Evolutionary conservation across 2,113 vertebrate species (phyloP), one percentile per base, ranked within the genome.

Genomic region (Dipodomys merriami): DNA sequence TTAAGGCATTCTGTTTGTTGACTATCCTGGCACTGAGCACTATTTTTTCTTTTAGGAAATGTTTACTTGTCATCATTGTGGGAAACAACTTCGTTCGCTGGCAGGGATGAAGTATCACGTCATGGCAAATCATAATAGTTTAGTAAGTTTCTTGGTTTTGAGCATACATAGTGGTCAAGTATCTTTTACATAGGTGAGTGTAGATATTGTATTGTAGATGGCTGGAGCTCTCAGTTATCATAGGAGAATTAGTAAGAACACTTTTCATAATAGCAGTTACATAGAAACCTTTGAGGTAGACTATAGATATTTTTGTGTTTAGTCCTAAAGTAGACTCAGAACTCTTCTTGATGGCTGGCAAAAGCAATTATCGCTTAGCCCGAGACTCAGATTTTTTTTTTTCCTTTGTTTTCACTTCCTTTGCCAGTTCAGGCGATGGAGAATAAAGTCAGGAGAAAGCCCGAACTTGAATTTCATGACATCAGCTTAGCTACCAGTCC

Each of bases 81-180:
- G 98, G 78, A 99, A 99, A 96, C 99, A 99, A 82, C 98, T 99
- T 39, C 99, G 99, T 96, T 99, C 99, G 35, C 97, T 98, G 81
- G 99, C 99, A 46, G 99, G 99, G 91, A 99, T 99, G 99, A 99
- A 99, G 96, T 99, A 99, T 95, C 99, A 99, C 29, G 97, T 99
- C 97, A 99, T 99, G 99, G 99, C 99, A 46, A 99, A 99, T 94
- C 99, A 99, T 96, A 99, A 98, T 93, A 98, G 98, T 88, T 97
- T 99, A 99, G 99, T 99, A 98, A 98, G 35, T 92, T 22, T 77
- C 91, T 90, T 82, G 49, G 90, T 64, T 79, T 60, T 78, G 64
- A 86, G 53, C 53, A 67, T n/a, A 0, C 1, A 0, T 88, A 57
- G 23, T 65, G 39, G 78, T 60, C 90, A 67, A 83, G 25, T 60